Evolutionary conservation across 1,140 invertebrate genomes (phyloP), one percentile per base, ranked within the genome.

Genomic region (Pantala flavescens): DNA sequence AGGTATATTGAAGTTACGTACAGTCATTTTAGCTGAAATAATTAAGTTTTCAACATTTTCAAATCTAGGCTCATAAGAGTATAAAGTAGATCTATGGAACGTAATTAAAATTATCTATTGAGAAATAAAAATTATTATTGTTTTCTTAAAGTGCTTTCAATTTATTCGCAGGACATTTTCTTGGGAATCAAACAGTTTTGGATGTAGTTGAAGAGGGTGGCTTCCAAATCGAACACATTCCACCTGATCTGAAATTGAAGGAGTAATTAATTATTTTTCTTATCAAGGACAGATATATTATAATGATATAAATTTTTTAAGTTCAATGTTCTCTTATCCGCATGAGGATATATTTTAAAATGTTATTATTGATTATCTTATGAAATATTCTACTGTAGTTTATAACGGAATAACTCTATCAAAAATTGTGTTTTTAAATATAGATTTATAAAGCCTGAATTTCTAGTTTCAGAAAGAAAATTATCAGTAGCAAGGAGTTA

Each of bases 181-280:
- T 86, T 43, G 85, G 86, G 10, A 85, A 86, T 77, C 78, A 85
- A 76, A 84, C 84, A 28, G 81, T 87, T 63, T 78, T 86, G 75
- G 83, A 86, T 74, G 79, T 82, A 72, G 77, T 86, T 24, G 77
- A 78, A 75, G 77, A 78, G 21, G 76, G 79, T 14, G 84, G 84
- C 16, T 82, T 81, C 77, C 77, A 79, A 72, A 78, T 85, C 23
- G 79, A 82, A 63, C 83, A 84, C 77, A 80, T 82, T 7, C 77
- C 76, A n/a, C 80, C 82, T 9, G 78, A 78, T 75, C 77, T 78
- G 11, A 77, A 77, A 74, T 80, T 82, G 23, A 74, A 71, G 23
- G 23, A 36, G 71, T 74, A 55, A 49, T 14, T 23, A 5, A 23
- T 74, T n/a, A 10, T 9, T 7, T 70, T 63, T 63, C 14, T 5